Conservation (phyloP, 2,113 vertebrate genomes). For the Cnemophilus loriae region DNA sequence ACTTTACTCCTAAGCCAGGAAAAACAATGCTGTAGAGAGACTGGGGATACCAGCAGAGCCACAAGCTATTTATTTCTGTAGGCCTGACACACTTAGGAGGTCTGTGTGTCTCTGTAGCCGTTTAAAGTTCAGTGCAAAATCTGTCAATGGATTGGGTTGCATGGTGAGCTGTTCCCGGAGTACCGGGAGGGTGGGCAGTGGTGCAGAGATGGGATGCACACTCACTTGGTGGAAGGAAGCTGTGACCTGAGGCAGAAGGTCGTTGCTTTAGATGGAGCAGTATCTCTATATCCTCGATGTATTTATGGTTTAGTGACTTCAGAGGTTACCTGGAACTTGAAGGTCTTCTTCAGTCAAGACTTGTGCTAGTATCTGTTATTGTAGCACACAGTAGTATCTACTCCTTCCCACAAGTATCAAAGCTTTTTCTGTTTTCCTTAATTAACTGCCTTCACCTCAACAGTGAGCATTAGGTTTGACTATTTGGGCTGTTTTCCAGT, state of each 20-base stretch:
- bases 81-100: neutral
- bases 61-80: slow-evolving; percentile 22
- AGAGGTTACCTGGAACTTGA: neutral
- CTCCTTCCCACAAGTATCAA: neutral
- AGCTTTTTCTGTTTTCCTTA: neutral
- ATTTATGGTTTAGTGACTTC: neutral
- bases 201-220: neutral
- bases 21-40: slow-evolving; percentile 11
- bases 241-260: neutral
- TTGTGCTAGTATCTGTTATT: neutral
- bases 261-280: neutral
- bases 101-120: neutral
- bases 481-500: neutral
- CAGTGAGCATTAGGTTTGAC: neutral
- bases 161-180: neutral
- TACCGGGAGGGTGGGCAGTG: neutral
- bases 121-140: slow-evolving; percentile 23
- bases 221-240: neutral
- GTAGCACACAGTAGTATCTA: neutral
- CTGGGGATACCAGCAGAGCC: neutral
- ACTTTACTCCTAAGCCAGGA: neutral
- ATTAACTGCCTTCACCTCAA: neutral
- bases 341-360: neutral
- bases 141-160: neutral
- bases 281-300: neutral